Conservation (phyloP, 2,888 invertebrate species). For the Lithophane semibrunnea region DNA sequence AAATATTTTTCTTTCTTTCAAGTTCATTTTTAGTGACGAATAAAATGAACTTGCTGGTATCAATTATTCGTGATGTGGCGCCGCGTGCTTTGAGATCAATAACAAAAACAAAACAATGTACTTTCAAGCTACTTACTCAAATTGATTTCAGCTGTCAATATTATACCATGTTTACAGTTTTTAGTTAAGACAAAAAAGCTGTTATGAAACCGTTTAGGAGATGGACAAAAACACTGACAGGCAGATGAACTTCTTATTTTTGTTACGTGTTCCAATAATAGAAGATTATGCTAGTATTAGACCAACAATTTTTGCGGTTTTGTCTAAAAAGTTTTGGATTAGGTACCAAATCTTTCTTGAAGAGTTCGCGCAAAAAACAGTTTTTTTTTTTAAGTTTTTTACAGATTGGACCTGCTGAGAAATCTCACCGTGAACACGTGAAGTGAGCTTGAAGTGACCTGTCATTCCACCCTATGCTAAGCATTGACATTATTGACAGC, state of each 20-base stretch:
- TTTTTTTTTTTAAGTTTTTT: no score
- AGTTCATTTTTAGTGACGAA: background rate
- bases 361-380: background rate
- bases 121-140: constrained; percentile 8
- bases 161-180: constrained; percentile 43
- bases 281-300: constrained; percentile 3
- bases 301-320: constrained; percentile 2
- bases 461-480: no score
- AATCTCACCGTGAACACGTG: no score
- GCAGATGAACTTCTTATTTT: constrained; percentile 9
- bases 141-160: constrained; percentile 31
- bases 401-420: no score
- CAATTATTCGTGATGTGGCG: background rate
- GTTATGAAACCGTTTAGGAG: constrained; percentile 37
- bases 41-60: background rate
- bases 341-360: background rate
- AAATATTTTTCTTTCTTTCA: no score
- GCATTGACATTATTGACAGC: no score
- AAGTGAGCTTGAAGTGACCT: no score
- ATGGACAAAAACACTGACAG: constrained; percentile 36
- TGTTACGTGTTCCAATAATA: constrained; percentile 23
- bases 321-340: background rate
- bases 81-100: background rate
- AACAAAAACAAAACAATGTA: background rate
- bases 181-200: constrained; percentile 43